phyloP scores from a whole-genome alignment of 2,888 invertebrate species.

The Trachelus troglodyta region DNA sequence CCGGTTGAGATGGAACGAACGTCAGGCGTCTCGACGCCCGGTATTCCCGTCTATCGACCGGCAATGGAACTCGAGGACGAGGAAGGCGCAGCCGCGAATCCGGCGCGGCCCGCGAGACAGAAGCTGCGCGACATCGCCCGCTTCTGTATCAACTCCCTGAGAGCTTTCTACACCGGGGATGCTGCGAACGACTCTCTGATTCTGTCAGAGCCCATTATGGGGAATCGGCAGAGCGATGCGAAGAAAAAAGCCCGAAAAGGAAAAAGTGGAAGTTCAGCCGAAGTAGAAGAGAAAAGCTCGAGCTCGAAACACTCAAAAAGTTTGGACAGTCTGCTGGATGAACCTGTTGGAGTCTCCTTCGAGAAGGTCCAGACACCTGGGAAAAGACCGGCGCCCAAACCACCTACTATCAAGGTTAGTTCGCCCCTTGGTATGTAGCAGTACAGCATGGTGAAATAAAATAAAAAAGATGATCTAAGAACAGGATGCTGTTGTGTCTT shows the following conservation, averaged over 20 bases:
- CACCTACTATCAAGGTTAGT: constrained; percentile 33
- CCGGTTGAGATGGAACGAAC: constrained; percentile 3
- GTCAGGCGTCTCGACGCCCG: constrained; percentile 2
- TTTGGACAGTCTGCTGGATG: constrained; percentile 25
- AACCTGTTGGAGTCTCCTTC: constrained; percentile 31
- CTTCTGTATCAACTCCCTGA: constrained; percentile 45
- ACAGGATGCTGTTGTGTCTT: background rate
- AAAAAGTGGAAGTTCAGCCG: constrained; percentile 32
- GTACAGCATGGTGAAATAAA: background rate
- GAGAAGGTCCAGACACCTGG: constrained; percentile 50
- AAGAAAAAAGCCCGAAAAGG: constrained; percentile 50
- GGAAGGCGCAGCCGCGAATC: constrained; percentile 46
- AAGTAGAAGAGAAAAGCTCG: constrained; percentile 17
- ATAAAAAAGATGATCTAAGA: background rate
- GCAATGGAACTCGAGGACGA: constrained; percentile 15
- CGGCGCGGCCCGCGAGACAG: constrained; percentile 32
- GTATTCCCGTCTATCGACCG: constrained; percentile 21
- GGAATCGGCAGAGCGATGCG: constrained; percentile 61
- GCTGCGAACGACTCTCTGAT: constrained; percentile 14
- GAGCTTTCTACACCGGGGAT: constrained; percentile 38
- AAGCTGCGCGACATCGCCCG: constrained; percentile 48
- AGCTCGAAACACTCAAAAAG: constrained; percentile 24
- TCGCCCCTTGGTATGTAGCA: background rate
- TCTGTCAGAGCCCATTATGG: constrained; percentile 46
- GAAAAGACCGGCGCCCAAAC: constrained; percentile 50